A percentile compares a stretch with the other conserved stretches of the same genome.
These are phyloP conservation scores for Scotopteryx bipunctaria DNA, from an alignment of 2,888 invertebrate species.

Conservation along the genomic window DNA sequence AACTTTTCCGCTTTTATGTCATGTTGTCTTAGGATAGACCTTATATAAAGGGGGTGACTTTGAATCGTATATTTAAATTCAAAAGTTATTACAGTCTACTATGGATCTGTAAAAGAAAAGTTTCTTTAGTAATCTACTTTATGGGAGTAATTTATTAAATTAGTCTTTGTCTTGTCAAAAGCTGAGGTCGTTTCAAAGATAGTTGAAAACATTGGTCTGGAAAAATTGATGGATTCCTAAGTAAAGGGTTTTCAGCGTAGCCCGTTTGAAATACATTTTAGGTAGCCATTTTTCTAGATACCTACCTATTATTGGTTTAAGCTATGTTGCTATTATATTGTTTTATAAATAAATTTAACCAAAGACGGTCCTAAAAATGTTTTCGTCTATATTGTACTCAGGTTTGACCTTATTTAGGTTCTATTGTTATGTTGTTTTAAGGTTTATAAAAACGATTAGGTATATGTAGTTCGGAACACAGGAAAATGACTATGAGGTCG, in stretches of 20 bases:
- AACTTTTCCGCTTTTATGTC: conserved; percentile 50
- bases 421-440: no score
- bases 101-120: conserved; percentile 7
- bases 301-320: no score
- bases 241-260: not conserved
- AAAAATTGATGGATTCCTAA: not conserved
- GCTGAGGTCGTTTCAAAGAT: conserved; percentile 19
- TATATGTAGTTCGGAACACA: no score
- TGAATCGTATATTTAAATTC: conserved; percentile 47
- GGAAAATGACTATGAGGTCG: no score
- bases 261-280: no score
- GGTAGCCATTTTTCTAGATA: no score
- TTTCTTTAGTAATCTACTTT: conserved; percentile 27
- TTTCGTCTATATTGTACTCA: no score
- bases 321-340: no score
- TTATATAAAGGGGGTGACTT: conserved; percentile 47
- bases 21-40: conserved; percentile 64
- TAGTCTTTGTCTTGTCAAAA: conserved; percentile 31
- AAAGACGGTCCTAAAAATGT: no score
- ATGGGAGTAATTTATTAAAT: conserved; percentile 19
- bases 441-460: no score
- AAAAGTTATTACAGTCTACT: conserved; percentile 38
- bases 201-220: conserved; percentile 27
- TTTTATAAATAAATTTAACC: no score
- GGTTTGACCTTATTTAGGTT: no score